A percentile compares a stretch with the other conserved stretches of the same genome.
phyloP scores from a whole-genome alignment of 2,888 invertebrate species.

The Embidobia sp. region DNA sequence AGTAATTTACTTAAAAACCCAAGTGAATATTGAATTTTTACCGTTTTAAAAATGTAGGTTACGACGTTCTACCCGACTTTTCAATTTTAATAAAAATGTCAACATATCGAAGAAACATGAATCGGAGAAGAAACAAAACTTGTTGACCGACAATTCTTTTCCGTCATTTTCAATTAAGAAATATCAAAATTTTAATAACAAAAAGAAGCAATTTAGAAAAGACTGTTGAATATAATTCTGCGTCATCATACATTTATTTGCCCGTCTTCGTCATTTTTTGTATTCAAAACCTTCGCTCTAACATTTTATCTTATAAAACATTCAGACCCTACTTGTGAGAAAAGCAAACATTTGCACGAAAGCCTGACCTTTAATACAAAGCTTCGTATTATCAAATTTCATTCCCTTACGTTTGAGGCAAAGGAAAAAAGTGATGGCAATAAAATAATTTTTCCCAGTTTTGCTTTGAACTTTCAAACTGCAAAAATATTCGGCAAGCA shows the following conservation, averaged over 20 bases:
- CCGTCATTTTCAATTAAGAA: no score
- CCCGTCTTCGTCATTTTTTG: conserved; percentile 9
- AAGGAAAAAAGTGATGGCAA: neutral
- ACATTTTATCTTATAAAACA: conserved; percentile 53
- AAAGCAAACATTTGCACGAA: conserved; percentile 46
- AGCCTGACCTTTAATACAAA: conserved; percentile 51
- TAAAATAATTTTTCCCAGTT: conserved; percentile 1
- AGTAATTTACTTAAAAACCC: no score
- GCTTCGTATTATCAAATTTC: conserved; percentile 39
- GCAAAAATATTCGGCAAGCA: conserved; percentile 10
- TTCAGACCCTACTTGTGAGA: conserved; percentile 36
- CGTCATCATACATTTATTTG: conserved; percentile 17
- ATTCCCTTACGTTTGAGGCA: neutral
- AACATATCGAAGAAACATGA: no score
- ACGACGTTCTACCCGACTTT: no score
- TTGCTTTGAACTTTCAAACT: neutral
- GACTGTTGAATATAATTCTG: no score
- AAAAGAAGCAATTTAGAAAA: no score
- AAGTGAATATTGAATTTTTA: no score
- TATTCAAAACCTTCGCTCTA: conserved; percentile 35
- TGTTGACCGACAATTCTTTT: no score
- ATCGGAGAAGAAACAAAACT: no score
- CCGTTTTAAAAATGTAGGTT: no score
- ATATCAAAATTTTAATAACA: conserved; percentile 2
- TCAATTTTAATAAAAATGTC: no score